phyloP scores from a whole-genome alignment of 1,140 invertebrate genomes.

The Hyposmocoma kahamanoa region DNA sequence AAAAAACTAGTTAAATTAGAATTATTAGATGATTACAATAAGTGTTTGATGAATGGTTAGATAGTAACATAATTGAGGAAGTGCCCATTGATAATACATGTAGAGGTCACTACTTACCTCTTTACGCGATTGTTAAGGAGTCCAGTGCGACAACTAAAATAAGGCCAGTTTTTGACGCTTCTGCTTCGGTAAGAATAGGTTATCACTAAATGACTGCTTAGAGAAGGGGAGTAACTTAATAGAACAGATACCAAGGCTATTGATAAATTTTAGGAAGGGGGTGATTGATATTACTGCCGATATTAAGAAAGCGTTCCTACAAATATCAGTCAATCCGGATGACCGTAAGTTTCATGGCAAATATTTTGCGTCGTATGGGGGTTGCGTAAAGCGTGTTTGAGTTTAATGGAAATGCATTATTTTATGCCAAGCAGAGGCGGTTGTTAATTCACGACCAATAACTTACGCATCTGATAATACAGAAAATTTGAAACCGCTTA shows the following conservation, averaged over 20 bases:
- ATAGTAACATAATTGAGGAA: slow-evolving; percentile 8
- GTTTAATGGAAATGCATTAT: too few species aligned
- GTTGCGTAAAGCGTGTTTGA: too few species aligned
- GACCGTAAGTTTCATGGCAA: slow-evolving; percentile 41
- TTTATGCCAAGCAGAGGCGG: too few species aligned
- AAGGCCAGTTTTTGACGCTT: slow-evolving; percentile 28
- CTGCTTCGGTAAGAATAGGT: slow-evolving; percentile 12
- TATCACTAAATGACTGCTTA: slow-evolving; percentile 20
- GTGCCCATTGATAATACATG: not conserved
- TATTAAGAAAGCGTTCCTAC: slow-evolving; percentile 58
- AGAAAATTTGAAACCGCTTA: too few species aligned
- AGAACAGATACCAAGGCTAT: slow-evolving; percentile 42
- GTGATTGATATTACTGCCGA: slow-evolving; percentile 47
- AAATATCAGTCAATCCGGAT: slow-evolving; percentile 29
- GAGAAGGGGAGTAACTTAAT: slow-evolving; percentile 36
- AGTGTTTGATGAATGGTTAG: slow-evolving; percentile 10
- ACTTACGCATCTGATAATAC: too few species aligned
- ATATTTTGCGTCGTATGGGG: too few species aligned
- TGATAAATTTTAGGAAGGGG: slow-evolving; percentile 42
- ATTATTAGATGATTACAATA: slow-evolving; percentile 1
- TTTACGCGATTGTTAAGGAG: slow-evolving; percentile 22
- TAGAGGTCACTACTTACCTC: slow-evolving; percentile 18
- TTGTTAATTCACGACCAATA: too few species aligned
- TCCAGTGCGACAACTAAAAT: slow-evolving; percentile 24
- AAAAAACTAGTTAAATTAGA: not conserved